Base-by-base conservation (phyloP, 1,140 invertebrate genomes). In the Polypedilum pembai region DNA sequence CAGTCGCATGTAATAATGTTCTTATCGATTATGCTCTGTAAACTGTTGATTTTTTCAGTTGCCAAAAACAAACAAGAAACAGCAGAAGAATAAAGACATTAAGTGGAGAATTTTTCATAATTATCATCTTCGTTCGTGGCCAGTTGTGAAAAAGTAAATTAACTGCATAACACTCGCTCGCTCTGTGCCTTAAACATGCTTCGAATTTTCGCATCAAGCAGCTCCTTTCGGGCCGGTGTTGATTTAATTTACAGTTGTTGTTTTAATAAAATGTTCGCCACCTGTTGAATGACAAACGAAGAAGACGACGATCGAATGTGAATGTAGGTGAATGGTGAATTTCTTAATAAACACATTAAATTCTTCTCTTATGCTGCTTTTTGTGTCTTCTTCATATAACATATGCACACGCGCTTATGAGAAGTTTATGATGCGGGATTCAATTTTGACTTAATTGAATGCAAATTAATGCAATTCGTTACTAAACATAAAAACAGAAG, bases 391-490 rank as follows among this genome's bases (percentile, higher is more conserved):
- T n/a, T 56, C 12, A 12, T 1, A 8, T 45, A 12, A 56, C n/a
- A 56, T 56, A n/a, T n/a, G 12, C n/a, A 56, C 45, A 56, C 45
- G 45, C 45, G 45, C 45, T 56, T 56, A 15, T 56, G 45, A n/a
- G 8, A 45, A 33, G 24, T 33, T 33, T 33, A 33, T 33, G 8
- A 56, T 56, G 45, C 45, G 45, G 45, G 45, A 56, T 56, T 56
- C 45, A 56, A 56, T n/a, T 15, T 56, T 45, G 8, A 12, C n/a
- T 56, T 56, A 56, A 56, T 56, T 56, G 45, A 56, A 56, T 56
- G 45, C 45, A 56, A 56, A 56, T 56, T 56, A 56, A 56, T 56
- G 45, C 45, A 56, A 56, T 56, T 56, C 45, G 45, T 56, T 56
- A n/a, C 45, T 56, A 56, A 56, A 8, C 10, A 56, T 12, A 56